A percentile compares a stretch with the other conserved stretches of the same genome.
Conservation (phyloP, 2,797 vertebrate species). For the Thunnus albacares region DNA sequence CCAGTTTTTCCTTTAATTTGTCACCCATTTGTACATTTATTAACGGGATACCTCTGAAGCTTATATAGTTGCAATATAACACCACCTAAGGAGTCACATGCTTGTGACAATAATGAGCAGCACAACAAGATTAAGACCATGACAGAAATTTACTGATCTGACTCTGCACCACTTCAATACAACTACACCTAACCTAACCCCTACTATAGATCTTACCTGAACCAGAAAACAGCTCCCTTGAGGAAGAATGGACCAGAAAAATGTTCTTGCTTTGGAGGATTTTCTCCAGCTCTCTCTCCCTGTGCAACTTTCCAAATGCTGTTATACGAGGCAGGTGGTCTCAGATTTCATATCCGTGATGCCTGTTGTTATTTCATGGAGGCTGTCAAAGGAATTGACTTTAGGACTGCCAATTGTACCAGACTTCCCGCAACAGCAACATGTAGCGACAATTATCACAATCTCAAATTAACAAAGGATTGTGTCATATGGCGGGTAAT, state of each 20-base stretch:
- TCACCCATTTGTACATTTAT: constrained; percentile 26
- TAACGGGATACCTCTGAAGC: constrained; percentile 35
- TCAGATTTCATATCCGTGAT: constrained; percentile 53
- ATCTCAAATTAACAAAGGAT: constrained; percentile 52
- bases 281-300: constrained; percentile 20
- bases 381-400: constrained; percentile 45
- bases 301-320: constrained; percentile 34
- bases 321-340: constrained; percentile 50
- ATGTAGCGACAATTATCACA: constrained; percentile 45
- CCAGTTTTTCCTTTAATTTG: too few relatives aligned
- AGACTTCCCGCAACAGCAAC: constrained; percentile 35
- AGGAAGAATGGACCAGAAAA: not conserved
- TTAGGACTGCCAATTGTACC: constrained; percentile 49
- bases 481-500: constrained; percentile 42
- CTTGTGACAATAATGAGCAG: not conserved
- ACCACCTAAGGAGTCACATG: constrained; percentile 22
- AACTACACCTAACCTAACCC: not conserved
- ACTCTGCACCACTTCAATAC: not conserved
- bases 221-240: constrained; percentile 8
- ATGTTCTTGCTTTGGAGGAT: not conserved
- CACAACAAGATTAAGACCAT: not conserved
- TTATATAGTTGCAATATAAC: constrained; percentile 14
- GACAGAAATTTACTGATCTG: constrained; percentile 10
- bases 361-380: constrained; percentile 55
- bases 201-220: not conserved